Evolutionary conservation across 2,888 invertebrate genomes (phyloP), one percentile per base, ranked within the genome.

Genomic region (Lasioglossum villosulum): DNA sequence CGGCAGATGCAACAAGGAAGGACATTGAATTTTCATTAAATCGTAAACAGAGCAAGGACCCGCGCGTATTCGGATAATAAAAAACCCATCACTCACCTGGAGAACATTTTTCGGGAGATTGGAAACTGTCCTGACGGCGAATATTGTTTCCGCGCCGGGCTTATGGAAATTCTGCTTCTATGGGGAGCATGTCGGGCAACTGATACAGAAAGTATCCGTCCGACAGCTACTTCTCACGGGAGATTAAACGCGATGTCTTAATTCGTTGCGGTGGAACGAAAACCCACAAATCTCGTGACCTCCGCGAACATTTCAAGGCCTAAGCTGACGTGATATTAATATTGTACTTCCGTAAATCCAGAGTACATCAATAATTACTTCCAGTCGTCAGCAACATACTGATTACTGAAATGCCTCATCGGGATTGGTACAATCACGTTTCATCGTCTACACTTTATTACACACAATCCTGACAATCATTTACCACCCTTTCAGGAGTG

Each of bases 1-100:
- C 56, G 73, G 63, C 75, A 74, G 78, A 82, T 27, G 70, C 78
- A 72, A 56, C 72, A 30, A 10, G 75, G 34, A 39, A 30, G 75
- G 48, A 66, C 70, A 77, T 82, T 80, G 75, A 82, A 82, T 82
- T 87, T 87, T 87, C 82, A 87, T 84, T 84, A 87, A 82, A 42
- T 37, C 39, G 68, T 34, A 70, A 82, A 75, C 76, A 42, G 48
- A 16, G 56, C 27, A 68, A 52, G 56, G 70, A 71, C 63, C 70
- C 75, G 16, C 75, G 16, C 37, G 63, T 77, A 66, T 74, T 68
- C 52, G 68, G 75, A 77, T 75, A 72, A 80, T 39, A 74, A 63
- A 34, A 14, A 42, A 37, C 2, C 14, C 10, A 5, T 10, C 52
- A 48, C 76, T 75, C 56, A 78, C 45, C 19, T 75, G 56, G n/a